Evolutionary conservation across 2,797 vertebrate species (phyloP).

Genomic region (Sphenodon punctatus): DNA sequence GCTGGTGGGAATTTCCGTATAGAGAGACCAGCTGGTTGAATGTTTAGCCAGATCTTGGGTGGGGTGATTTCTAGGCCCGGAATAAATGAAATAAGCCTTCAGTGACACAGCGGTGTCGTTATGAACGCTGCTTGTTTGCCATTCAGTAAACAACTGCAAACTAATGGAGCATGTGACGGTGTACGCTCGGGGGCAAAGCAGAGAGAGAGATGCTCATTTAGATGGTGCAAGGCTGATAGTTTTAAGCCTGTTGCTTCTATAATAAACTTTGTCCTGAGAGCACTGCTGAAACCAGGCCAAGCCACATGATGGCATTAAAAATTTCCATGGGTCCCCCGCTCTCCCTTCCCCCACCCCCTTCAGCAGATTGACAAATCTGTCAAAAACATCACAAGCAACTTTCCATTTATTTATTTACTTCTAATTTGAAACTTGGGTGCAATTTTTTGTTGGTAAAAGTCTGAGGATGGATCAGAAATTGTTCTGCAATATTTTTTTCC

Average conservation of each 20-base stretch:
- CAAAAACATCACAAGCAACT: too few relatives aligned
- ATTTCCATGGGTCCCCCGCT: background rate
- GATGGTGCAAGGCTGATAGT: background rate
- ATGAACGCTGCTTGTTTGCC: too few relatives aligned
- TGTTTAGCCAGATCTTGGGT: slow-evolving; percentile 14
- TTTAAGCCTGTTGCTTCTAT: background rate
- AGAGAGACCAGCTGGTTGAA: background rate
- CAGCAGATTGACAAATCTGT: too few relatives aligned
- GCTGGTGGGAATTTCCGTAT: slow-evolving; percentile 7
- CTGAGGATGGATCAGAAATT: too few relatives aligned
- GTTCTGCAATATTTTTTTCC: too few relatives aligned
- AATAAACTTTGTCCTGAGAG: background rate
- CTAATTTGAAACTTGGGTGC: too few relatives aligned
- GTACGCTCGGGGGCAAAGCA: background rate
- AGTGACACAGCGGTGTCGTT: background rate
- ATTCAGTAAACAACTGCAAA: background rate
- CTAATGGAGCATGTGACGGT: background rate
- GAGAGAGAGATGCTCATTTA: background rate
- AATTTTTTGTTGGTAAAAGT: too few relatives aligned
- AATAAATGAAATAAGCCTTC: accelerated
- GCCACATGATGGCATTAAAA: background rate
- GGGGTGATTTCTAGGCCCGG: background rate
- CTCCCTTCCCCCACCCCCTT: too few relatives aligned
- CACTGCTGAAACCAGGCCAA: background rate
- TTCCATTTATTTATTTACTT: too few relatives aligned